Base-by-base conservation (phyloP, 1,140 invertebrate species). In the Orius insidiosus region DNA sequence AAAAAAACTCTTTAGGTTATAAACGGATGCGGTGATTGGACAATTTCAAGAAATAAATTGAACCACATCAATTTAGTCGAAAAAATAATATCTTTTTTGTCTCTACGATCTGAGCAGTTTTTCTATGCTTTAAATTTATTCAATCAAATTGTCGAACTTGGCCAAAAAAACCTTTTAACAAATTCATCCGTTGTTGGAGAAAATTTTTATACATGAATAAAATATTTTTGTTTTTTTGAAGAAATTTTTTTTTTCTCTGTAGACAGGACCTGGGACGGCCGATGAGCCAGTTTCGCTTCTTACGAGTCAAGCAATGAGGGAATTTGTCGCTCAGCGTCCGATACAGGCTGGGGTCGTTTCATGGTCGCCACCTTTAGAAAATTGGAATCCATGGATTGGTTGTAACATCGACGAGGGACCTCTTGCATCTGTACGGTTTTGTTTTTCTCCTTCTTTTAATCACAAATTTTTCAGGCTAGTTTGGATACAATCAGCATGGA, bases 321-420 rank as follows among this genome's bases (percentile, higher is more conserved):
- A 77, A 41, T 77, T 81, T 58, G 61, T 69, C 42, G 60, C 68
- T 1, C 63, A 66, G 5, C 67, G 67, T 49, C 69, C 68, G 0
- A 68, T 70, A 42, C 59, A 64, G 11, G 73, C 68, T 14, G 82
- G 83, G 9, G 82, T 93, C 0, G 86, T 98, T 10, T 76, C 87
- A 2, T 98, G 93, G 93, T 86, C 87, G 1, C 94, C 95, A 1
- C 92, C 93, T 0, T 75, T 82, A 52, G 73, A 73, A 8, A 98
- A 98, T 63, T 98, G 93, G 92, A 94, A 98, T 66, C 79, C 92
- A 6, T 97, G 92, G 92, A 80, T 75, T 16, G 78, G 75, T 0
- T 89, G 84, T 56, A 96, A 96, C 59, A 94, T 97, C 56, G 93
- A 95, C 55, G 87, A 93, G 59, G 89, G 80, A 42, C 86, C 85